Conservation (phyloP, 2,113 vertebrate species). For the Chroicocephalus ridibundus region DNA sequence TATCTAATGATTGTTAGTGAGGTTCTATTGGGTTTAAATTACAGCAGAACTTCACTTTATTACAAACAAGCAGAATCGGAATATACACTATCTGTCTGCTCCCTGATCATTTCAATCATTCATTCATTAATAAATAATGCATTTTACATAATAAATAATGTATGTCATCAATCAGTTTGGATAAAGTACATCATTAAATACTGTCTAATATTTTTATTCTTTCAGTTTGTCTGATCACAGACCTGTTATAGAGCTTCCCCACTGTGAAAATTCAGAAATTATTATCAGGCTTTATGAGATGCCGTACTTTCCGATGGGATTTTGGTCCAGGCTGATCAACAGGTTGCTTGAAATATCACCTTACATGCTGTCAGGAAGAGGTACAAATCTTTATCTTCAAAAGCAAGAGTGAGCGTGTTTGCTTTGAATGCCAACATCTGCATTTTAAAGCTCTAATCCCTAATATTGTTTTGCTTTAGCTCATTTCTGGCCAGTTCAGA, state of each 20-base stretch:
- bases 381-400: conserved; percentile 66
- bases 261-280: conserved; percentile 94
- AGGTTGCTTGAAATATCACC: conserved; percentile 90
- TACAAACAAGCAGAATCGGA: background rate
- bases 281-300: conserved; percentile 93
- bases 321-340: conserved; percentile 94
- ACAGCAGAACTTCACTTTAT: background rate
- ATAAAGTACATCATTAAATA: background rate
- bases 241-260: conserved; percentile 91
- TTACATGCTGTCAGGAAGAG: conserved; percentile 87
- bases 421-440: background rate
- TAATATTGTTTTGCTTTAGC: background rate
- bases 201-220: background rate
- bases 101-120: background rate
- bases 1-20: background rate
- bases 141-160: background rate
- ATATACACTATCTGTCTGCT: background rate
- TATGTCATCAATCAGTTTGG: background rate
- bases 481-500: background rate
- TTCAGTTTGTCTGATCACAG: conserved; percentile 87
- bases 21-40: background rate
- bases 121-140: background rate
- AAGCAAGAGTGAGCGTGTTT: background rate
- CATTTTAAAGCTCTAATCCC: background rate
- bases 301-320: conserved; percentile 97